Percentiles rank a stretch among this genome's conserved stretches.
phyloP scores from a whole-genome alignment of 2,888 invertebrate species.

The Pediacus dermestoides region DNA sequence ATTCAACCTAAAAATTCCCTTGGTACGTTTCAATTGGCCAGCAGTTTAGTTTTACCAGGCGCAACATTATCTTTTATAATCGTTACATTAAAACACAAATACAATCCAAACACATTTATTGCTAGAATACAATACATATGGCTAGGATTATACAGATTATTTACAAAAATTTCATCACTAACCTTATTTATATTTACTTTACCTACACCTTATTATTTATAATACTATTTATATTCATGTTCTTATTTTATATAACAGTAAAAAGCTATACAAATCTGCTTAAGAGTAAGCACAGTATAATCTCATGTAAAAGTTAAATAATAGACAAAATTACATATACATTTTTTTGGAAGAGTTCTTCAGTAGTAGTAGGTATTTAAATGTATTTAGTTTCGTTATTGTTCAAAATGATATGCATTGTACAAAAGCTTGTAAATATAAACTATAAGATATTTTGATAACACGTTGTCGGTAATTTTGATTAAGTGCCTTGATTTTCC shows the following conservation, averaged over 20 bases:
- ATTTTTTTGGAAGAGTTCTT: conserved; percentile 5
- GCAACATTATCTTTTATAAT: not conserved
- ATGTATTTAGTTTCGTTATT: too few relatives aligned
- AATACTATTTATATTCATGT: not conserved
- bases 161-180: conserved; percentile 33
- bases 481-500: too few relatives aligned
- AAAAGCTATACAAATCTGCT: conserved; percentile 12
- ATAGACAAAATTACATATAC: not conserved
- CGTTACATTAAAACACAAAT: conserved; percentile 5
- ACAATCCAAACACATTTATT: conserved; percentile 29
- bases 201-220: conserved; percentile 21
- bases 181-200: conserved; percentile 25
- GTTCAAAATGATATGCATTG: too few relatives aligned
- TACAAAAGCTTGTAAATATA: too few relatives aligned
- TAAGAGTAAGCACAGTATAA: too few relatives aligned
- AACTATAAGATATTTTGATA: too few relatives aligned
- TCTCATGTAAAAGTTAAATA: too few relatives aligned
- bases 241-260: conserved; percentile 8
- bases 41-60: too few relatives aligned
- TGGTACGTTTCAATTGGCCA: too few relatives aligned
- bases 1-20: too few relatives aligned
- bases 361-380: conserved; percentile 5
- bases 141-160: conserved; percentile 32
- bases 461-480: too few relatives aligned
- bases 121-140: conserved; percentile 31